Base-by-base conservation (phyloP, 2,888 invertebrate genomes). In the Drosophila mimica region DNA sequence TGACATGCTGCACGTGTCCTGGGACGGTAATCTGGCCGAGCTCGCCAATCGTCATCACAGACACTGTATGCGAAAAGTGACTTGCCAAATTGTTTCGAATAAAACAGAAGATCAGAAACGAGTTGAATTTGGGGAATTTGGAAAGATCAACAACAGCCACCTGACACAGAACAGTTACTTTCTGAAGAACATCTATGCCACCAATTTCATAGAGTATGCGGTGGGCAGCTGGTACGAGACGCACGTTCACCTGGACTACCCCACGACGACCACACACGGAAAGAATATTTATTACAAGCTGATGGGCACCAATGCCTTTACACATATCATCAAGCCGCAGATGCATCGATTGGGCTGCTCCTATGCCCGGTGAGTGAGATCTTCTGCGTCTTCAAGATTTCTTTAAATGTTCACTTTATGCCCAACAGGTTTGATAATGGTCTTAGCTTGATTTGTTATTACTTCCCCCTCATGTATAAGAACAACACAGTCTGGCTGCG, bases 401-500 rank as follows among this genome's bases (percentile, higher is more conserved):
- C 38, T 56, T 13, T n/a, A 30, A 13, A 20, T 8, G 40, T 33
- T 4, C 9, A 28, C 13, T 11, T 13, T 8, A 11, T 34, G 0
- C 8, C 7, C 2, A 9, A 7, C 28, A 80, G 82, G 9, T 71
- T 74, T 49, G 0, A 0, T 0, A 3, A 63, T 43, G 79, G 79
- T 0, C 40, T 71, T 0, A 74, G 75, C 20, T 9, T 80, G 30
- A 66, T 80, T 4, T 80, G 79, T 17, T 81, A 62, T 20, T 74
- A 81, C 28, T 69, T 31, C 49, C 65, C 82, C 9, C 48, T 51
- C 9, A 0, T 0, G 0, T 17, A 13, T 3, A 1, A 0, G 2
- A 51, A 59, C 8, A 0, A 4, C 0, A 31, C 20, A 0, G 0
- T 61, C 0, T 36, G 5, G 2, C 0, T 78, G 6, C 66, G 68